Conservation (phyloP, 2,113 vertebrate species). For the Prionailurus viverrinus region DNA sequence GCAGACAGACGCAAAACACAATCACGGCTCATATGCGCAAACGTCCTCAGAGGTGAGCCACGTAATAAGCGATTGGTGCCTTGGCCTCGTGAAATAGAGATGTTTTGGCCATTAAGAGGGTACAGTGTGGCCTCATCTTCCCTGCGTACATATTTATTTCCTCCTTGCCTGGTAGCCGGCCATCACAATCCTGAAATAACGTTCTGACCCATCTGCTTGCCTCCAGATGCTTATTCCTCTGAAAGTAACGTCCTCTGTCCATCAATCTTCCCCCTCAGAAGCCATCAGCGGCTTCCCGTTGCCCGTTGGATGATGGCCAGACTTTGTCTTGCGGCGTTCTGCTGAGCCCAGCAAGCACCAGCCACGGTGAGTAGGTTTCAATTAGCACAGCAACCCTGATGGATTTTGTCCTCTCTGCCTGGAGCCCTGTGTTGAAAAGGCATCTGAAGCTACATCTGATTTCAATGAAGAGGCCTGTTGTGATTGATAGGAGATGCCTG, state of each 20-base stretch:
- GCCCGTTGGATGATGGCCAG: constrained; percentile 29
- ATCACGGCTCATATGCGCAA: background rate
- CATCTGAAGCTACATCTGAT: constrained; percentile 70
- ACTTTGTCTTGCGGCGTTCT: background rate
- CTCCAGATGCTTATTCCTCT: background rate
- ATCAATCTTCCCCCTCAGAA: background rate
- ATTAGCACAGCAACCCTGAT: constrained; percentile 41
- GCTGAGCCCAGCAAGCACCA: background rate
- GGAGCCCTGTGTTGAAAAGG: constrained; percentile 50
- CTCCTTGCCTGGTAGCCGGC: background rate
- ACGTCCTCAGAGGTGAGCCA: background rate
- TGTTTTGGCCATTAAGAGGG: background rate
- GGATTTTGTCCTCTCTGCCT: background rate
- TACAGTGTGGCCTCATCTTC: background rate
- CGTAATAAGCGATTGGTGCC: background rate
- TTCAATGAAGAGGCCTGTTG: constrained; percentile 11
- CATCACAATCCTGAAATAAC: background rate
- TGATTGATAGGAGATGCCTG: constrained; percentile 58
- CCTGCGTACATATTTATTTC: background rate
- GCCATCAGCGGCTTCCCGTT: background rate
- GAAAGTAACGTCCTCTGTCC: background rate
- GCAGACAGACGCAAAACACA: background rate
- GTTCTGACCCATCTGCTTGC: background rate
- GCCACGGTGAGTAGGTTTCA: constrained; percentile 55
- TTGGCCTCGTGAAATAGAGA: background rate